These are phyloP conservation scores for Amphimallon solstitiale DNA, from an alignment of 2,888 invertebrate species.

Conservation along the genomic window DNA sequence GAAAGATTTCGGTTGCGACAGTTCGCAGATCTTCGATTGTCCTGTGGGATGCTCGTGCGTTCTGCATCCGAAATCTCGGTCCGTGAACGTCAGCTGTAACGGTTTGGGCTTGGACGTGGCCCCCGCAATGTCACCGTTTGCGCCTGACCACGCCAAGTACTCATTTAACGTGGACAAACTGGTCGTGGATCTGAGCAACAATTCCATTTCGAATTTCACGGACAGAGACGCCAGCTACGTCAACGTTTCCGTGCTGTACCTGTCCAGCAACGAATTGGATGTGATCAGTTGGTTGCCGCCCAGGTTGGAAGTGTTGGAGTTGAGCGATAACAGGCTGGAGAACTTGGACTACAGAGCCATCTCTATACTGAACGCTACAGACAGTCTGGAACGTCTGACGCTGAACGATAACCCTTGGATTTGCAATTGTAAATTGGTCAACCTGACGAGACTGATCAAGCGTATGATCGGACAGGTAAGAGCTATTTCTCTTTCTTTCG, in stretches of 20 bases:
- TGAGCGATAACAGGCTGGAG: no score
- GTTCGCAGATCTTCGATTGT: conserved; percentile 8
- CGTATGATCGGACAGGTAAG: conserved; percentile 61
- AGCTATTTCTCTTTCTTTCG: no score
- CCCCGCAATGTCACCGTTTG: no score
- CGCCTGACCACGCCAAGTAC: no score
- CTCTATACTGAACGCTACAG: conserved; percentile 23
- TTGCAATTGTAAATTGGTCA: conserved; percentile 37
- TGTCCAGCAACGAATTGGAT: conserved; percentile 65
- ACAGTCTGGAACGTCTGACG: no score
- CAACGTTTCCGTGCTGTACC: conserved; percentile 64
- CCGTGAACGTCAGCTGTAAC: conserved; percentile 68
- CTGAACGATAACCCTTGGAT: conserved; percentile 19
- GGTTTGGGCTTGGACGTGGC: no score
- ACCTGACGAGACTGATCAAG: conserved; percentile 53
- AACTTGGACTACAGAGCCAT: conserved; percentile 13
- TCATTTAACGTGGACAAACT: no score
- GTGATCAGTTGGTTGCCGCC: conserved; percentile 62
- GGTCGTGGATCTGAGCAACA: no score
- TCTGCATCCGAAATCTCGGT: conserved; percentile 62
- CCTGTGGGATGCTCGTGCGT: conserved; percentile 64
- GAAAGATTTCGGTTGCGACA: background rate
- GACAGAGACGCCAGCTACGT: conserved; percentile 59
- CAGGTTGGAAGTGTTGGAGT: no score
- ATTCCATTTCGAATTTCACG: conserved; percentile 43